These are phyloP conservation scores for Haemorhous mexicanus DNA, from an alignment of 2,113 vertebrate genomes.

Conservation along the genomic window DNA sequence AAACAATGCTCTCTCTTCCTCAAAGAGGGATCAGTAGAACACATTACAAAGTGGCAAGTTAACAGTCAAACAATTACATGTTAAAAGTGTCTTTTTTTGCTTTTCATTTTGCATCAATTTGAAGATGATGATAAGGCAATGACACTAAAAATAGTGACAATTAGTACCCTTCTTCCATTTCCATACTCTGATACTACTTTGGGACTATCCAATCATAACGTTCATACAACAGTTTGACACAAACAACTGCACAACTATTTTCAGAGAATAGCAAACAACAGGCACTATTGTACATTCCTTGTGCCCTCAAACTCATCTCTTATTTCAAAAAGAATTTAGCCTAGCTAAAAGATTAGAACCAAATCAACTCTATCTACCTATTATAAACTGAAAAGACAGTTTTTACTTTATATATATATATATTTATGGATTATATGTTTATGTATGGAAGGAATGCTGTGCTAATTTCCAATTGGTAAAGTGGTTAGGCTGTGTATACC, in stretches of 20 bases:
- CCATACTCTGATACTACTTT: not conserved
- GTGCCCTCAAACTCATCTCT: not conserved
- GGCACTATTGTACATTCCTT: not conserved
- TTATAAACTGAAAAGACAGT: not conserved
- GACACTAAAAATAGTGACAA: conserved; percentile 1
- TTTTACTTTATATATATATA: not conserved
- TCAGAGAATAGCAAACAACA: not conserved
- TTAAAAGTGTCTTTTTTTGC: not conserved
- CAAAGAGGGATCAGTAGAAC: conserved; percentile 55
- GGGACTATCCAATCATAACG: not conserved
- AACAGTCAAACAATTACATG: conserved; percentile 41
- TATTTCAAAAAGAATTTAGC: not conserved
- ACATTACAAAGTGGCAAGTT: conserved; percentile 61
- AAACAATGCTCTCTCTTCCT: not conserved
- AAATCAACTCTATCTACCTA: not conserved
- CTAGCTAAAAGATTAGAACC: not conserved
- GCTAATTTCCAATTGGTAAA: not conserved
- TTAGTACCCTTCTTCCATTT: conserved; percentile 10
- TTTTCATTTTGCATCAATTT: conserved; percentile 39
- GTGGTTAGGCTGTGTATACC: not conserved
- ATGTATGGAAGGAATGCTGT: not conserved
- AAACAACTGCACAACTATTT: not conserved
- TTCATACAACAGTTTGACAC: not conserved
- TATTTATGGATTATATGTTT: not conserved
- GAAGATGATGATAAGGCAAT: conserved; percentile 10